Conservation (phyloP, 1,140 invertebrate genomes). For the Cataglyphis hispanica region DNA sequence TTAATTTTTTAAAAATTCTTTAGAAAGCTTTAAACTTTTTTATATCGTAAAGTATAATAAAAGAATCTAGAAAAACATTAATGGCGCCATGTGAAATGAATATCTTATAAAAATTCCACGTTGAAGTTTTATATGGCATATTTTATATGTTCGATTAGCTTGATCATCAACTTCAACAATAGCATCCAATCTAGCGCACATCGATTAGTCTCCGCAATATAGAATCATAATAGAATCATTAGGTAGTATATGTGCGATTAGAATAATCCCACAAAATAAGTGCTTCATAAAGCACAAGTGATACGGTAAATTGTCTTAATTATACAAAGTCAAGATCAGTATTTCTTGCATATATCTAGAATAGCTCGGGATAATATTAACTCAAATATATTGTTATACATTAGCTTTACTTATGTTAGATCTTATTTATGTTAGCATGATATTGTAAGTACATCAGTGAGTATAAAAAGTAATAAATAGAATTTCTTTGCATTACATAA, state of each 20-base stretch:
- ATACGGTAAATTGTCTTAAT: not conserved
- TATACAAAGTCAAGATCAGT: not conserved
- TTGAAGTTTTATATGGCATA: not conserved
- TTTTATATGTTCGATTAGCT: constrained; percentile 8
- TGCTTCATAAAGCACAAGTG: not conserved
- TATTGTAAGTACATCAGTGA: no score
- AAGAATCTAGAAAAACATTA: not conserved
- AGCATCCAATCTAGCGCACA: constrained; percentile 67
- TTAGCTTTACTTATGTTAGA: constrained; percentile 23
- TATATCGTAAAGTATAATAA: not conserved
- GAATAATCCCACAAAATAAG: constrained; percentile 17
- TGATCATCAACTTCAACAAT: constrained; percentile 49
- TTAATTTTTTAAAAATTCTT: no score
- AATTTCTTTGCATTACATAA: not conserved
- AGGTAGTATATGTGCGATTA: constrained; percentile 62
- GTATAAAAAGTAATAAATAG: not conserved
- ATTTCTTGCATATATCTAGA: constrained; percentile 7
- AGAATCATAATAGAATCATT: constrained; percentile 65
- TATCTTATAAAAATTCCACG: not conserved
- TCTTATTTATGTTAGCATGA: not conserved
- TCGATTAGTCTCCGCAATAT: constrained; percentile 38
- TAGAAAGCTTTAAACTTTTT: not conserved
- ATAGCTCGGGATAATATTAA: not conserved
- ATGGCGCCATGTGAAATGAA: not conserved
- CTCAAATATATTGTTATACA: constrained; percentile 9